Evolutionary conservation across 2,888 invertebrate genomes (phyloP).

Genomic region (Disparrhopalites patrizii): DNA sequence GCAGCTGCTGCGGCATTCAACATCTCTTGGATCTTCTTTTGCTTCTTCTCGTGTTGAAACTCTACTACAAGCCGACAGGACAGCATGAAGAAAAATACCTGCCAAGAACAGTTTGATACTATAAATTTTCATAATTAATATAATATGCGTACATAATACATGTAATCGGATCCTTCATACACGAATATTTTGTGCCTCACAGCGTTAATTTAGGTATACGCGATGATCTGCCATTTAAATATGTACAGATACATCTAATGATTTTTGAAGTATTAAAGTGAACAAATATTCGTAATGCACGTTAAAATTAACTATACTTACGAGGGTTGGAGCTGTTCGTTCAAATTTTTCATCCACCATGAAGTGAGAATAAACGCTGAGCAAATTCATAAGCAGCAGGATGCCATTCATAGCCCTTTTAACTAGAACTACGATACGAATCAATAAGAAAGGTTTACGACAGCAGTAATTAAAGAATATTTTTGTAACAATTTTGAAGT

Average conservation of each 20-base stretch:
- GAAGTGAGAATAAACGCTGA: constrained; percentile 88
- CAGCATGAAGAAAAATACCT: constrained; percentile 83
- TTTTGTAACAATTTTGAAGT: neutral
- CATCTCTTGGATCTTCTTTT: constrained; percentile 41
- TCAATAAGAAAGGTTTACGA: too few relatives aligned
- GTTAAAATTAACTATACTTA: constrained; percentile 52
- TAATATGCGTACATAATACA: too few relatives aligned
- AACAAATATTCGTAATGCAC: too few relatives aligned
- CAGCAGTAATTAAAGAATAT: neutral
- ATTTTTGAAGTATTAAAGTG: too few relatives aligned
- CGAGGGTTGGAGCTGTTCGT: constrained; percentile 81
- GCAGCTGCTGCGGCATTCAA: constrained; percentile 51
- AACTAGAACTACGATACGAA: constrained; percentile 70
- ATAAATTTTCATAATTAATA: neutral
- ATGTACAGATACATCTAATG: too few relatives aligned
- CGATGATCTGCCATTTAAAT: too few relatives aligned
- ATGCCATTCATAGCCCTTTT: constrained; percentile 86
- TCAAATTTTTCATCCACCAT: constrained; percentile 91
- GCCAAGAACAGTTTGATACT: constrained; percentile 35
- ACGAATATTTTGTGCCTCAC: too few relatives aligned
- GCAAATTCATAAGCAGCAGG: constrained; percentile 74
- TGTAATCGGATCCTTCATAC: too few relatives aligned
- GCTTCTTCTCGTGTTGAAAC: constrained; percentile 60
- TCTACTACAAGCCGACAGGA: constrained; percentile 82
- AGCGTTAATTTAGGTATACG: too few relatives aligned